These are phyloP conservation scores for Syrrhaptes paradoxus DNA, from an alignment of 2,113 vertebrate species.

Conservation along the genomic window DNA sequence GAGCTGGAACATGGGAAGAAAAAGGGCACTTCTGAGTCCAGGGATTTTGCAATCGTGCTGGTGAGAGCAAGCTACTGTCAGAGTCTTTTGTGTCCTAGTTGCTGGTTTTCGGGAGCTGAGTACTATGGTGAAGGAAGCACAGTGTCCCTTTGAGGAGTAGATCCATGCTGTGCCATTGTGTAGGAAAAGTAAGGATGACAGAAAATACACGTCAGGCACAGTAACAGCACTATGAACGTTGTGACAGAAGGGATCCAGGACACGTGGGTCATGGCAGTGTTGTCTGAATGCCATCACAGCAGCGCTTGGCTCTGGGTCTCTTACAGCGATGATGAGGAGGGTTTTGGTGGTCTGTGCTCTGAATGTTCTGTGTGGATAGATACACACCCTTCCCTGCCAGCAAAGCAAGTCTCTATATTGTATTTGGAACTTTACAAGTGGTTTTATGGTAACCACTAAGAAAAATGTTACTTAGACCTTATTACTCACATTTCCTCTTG, in stretches of 20 bases:
- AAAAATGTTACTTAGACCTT: not conserved
- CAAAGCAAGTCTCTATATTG: not conserved
- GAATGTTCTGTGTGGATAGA: not conserved
- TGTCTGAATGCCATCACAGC: not conserved
- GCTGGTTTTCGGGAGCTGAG: not conserved
- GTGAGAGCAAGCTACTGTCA: not conserved
- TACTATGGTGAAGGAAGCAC: not conserved
- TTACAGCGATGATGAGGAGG: not conserved
- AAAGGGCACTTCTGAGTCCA: not conserved
- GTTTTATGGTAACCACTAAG: not conserved
- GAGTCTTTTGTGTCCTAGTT: not conserved
- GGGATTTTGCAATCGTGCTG: not conserved
- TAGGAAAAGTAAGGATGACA: not conserved
- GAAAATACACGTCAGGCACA: accelerated
- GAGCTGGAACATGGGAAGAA: not conserved
- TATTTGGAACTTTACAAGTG: not conserved
- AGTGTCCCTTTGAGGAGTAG: not conserved
- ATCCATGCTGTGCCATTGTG: not conserved
- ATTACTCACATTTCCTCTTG: constrained; percentile 22
- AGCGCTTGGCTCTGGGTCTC: not conserved
- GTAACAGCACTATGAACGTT: not conserved
- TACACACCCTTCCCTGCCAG: not conserved
- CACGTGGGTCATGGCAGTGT: not conserved
- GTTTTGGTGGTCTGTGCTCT: not conserved
- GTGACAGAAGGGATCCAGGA: not conserved